Evolutionary conservation across 2,113 vertebrate genomes (phyloP), one percentile per base, ranked within the genome.

Genomic region (Rhynchomys soricoides): DNA sequence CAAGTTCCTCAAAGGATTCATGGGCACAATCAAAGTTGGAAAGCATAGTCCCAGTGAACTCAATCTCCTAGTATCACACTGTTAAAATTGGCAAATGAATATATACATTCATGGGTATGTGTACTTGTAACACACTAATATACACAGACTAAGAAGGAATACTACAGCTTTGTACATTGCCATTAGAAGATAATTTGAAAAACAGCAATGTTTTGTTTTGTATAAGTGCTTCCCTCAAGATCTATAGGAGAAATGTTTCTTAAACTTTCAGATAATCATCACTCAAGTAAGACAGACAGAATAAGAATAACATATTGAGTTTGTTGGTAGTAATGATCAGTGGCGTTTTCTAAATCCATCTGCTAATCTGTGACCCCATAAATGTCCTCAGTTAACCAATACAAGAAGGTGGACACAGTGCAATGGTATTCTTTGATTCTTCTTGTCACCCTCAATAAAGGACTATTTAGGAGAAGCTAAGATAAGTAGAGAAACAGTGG

Each of bases 101-200:
- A 62, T 21, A 50, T 3, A 15, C 16, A 40, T 68, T 5, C 37
- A 37, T 55, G 40, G 17, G 37, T 19, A 59, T 11, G 52, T 31
- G 5, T n/a, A 0, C 29, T 11, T 22, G 1, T 19, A 45, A 73
- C 55, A 55, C 9, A 37, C 31, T 89, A 11, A 87, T 64, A 40
- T 66, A 88, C 66, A 83, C 85, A 86, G 93, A 74, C 11, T 45
- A 55, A 93, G 52, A 73, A 81, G 70, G 74, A 97, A 96, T 52
- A 45, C 90, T 66, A 17, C 6, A 90, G 43, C 29, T 95, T 71
- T 86, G 29, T 86, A 86, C 70, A 94, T 55, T 93, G 48, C 34
- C 81, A 79, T 9, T 40, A 66, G 59, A 89, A 88, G n/a, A 92
- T 16, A 70, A 78, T 93, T 78, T 94, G 24, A 50, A 96, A 97